Evolutionary conservation across 2,888 invertebrate species (phyloP), one percentile per base, ranked within the genome.

Genomic region (Protonemura montana): DNA sequence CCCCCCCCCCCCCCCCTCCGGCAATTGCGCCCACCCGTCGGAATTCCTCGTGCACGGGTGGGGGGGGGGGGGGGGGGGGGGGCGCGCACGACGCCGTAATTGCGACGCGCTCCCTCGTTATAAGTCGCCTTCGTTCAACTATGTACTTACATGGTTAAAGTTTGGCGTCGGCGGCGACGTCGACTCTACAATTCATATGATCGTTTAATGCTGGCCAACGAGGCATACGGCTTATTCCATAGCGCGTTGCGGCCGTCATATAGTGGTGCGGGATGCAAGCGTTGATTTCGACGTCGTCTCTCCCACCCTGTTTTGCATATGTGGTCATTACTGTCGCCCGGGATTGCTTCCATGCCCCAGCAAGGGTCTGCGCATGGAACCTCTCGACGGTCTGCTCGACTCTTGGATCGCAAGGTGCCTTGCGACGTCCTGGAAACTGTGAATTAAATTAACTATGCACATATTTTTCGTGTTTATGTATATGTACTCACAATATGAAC

Each of bases 231-330:
- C 59, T 59, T 13, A 2, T 59, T 21, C 59, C 59, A 21, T 59
- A 21, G 13, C 59, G 13, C 21, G 1, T 10, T 16, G 59, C 21
- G 59, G 6, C 59, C 59, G 59, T 10, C 3, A 35, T 35, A 35
- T 35, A 6, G 59, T 21, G 21, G 13, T 21, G 59, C 2, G 59
- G 59, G 59, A 2, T 59, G 59, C 59, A 59, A 3, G 59, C 6
- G 59, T 59, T 84, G 84, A 84, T 84, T 84, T 26, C 27, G 26
- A 1, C 1, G 59, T 21, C 84, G 41, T 59, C 42, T 59, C 83
- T 59, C 84, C 28, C 27, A 21, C 84, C 16, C 27, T 84, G 59
- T 28, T 84, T 84, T 84, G 84, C 84, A 84, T 84, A 84, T 29
- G 84, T 28, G 84, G 84, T 84, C 84, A 84, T 84, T 84, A 84